phyloP scores from a whole-genome alignment of 2,888 invertebrate species.

The Parapristionchus giblindavisi region DNA sequence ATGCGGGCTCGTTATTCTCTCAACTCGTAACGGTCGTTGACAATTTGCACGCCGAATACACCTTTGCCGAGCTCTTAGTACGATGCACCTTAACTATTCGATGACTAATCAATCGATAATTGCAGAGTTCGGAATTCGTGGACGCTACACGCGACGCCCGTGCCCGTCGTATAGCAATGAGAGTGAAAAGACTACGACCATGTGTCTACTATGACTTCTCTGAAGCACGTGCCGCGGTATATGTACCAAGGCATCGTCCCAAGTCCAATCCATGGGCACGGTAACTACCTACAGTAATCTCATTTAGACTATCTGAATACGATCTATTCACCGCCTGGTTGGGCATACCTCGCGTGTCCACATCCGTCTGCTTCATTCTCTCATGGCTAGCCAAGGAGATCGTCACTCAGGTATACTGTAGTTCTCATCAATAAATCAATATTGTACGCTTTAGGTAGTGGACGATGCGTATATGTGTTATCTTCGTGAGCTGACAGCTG shows the following conservation, averaged over 20 bases:
- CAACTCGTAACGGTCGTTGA: constrained; percentile 23
- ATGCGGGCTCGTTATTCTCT: background rate
- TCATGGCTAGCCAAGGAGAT: constrained; percentile 32
- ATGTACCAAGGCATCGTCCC: background rate
- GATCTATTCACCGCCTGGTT: constrained; percentile 8
- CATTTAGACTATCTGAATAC: background rate
- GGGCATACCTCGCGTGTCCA: background rate
- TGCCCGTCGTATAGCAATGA: constrained; percentile 10
- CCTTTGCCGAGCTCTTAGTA: background rate
- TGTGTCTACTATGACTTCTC: constrained; percentile 21
- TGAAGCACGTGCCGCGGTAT: constrained; percentile 24
- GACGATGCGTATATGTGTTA: constrained; percentile 34
- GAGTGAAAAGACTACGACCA: constrained; percentile 9
- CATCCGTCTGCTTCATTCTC: constrained; percentile 2
- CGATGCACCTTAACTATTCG: background rate
- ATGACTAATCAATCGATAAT: background rate
- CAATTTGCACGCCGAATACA: constrained; percentile 1
- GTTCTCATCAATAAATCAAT: too few species aligned
- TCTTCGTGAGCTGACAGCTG: constrained; percentile 7
- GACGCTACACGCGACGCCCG: constrained; percentile 25
- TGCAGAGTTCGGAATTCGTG: constrained; percentile 14
- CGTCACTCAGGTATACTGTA: constrained; percentile 17
- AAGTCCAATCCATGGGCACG: background rate
- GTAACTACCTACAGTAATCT: background rate
- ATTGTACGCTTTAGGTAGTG: constrained; percentile 23